Base-by-base conservation (phyloP, 2,888 invertebrate species). In the Cryptocephalus moraei region DNA sequence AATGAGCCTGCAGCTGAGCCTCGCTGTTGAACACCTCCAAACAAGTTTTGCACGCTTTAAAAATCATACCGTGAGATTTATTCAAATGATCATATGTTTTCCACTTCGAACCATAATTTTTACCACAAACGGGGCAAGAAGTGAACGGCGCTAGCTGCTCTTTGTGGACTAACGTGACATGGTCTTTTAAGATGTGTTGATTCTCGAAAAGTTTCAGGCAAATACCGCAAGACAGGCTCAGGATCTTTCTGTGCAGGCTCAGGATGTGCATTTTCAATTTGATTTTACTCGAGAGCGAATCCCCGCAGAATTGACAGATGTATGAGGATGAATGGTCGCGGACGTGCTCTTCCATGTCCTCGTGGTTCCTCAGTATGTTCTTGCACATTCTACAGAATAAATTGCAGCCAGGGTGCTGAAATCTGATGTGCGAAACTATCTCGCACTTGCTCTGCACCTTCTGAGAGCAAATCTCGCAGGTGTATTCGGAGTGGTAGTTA, bases 61-160 rank as follows among this genome's bases (percentile, higher is more conserved):
- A 78, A 32, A 76, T 75, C 42, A 75, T 69, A 0, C 78, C 78
- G 56, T 79, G 79, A 31, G 75, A 75, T 51, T 77, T 78, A 51
- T 76, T 75, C 38, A 78, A 68, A 55, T 79, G 79, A 57, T 78
- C 78, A 48, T 75, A 75, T 0, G 78, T 76, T 55, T 79, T 79
- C 74, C 77, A 77, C 49, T 76, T 76, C 1, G 75, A 75, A 0
- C 77, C 76, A 55, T 77, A 78, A 50, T 76, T 75, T 57, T 78
- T 78, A 0, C 78, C 79, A 55, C 79, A 79, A 1, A 79, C 74
- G 31, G 75, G 73, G 54, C 79, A 79, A 0, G 76, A 75, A 31
- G 75, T 76, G 0, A 75, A 68, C 41, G 73, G 74, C 8, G 67
- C 62, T 2, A 78, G 55, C 8, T 74, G 70, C 41, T 70, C 69